phyloP scores from a whole-genome alignment of 2,888 invertebrate genomes.

The Chouioia cunea region DNA sequence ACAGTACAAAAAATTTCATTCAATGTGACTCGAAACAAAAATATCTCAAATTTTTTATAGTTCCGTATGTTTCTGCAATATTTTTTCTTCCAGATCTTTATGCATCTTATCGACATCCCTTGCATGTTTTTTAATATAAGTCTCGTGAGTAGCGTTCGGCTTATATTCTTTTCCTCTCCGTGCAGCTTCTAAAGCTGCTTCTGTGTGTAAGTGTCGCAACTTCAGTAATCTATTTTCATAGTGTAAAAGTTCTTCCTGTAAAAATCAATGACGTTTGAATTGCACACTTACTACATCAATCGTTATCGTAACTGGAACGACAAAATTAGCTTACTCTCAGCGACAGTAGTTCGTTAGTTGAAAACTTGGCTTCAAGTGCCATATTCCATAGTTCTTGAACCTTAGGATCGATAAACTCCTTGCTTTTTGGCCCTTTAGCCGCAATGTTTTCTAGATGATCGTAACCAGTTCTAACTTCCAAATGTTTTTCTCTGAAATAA shows the following conservation, averaged over 20 bases:
- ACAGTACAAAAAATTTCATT: conserved; percentile 14
- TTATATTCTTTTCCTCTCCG: conserved; percentile 75
- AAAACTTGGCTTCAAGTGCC: conserved; percentile 85
- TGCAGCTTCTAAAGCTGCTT: conserved; percentile 81
- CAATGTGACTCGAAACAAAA: conserved; percentile 7
- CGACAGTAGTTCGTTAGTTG: conserved; percentile 84
- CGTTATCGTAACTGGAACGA: background rate
- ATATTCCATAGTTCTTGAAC: conserved; percentile 90
- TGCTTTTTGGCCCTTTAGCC: conserved; percentile 82
- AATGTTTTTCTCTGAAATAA: conserved; percentile 76
- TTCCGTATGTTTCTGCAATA: conserved; percentile 82
- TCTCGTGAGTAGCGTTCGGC: conserved; percentile 68
- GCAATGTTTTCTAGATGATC: conserved; percentile 82
- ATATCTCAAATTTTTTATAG: conserved; percentile 70
- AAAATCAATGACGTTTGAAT: conserved; percentile 34
- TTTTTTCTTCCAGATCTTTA: conserved; percentile 81
- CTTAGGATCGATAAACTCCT: conserved; percentile 91
- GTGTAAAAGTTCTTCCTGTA: conserved; percentile 84
- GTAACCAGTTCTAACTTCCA: conserved; percentile 81
- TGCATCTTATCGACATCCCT: conserved; percentile 90
- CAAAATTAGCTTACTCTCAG: conserved; percentile 74
- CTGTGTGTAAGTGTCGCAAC: conserved; percentile 84
- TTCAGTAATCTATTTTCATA: conserved; percentile 90
- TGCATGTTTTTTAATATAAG: conserved; percentile 85
- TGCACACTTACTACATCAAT: conserved; percentile 14